phyloP scores from a whole-genome alignment of 2,888 invertebrate genomes.

The Anodontia alba region DNA sequence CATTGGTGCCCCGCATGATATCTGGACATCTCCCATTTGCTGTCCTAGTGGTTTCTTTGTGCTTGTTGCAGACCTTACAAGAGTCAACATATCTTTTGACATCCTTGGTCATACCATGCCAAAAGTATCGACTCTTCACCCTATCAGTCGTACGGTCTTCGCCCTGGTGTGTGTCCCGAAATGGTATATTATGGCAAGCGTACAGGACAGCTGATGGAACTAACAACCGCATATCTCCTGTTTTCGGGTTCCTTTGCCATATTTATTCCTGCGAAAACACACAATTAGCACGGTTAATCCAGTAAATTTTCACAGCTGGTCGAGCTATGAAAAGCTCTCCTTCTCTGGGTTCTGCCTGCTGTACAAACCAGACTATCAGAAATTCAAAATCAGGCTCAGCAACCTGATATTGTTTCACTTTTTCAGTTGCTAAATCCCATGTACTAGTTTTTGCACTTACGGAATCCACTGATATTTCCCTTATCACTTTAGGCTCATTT shows the following conservation, averaged over 20 bases:
- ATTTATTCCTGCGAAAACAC: background rate
- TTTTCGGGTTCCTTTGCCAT: background rate
- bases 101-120: too few species aligned
- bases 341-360: background rate
- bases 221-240: too few species aligned
- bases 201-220: background rate
- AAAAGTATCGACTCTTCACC: background rate
- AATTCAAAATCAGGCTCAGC: too few species aligned
- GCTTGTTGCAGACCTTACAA: too few species aligned
- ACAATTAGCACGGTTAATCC: background rate
- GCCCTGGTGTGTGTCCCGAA: background rate
- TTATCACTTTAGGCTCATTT: too few species aligned
- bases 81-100: too few species aligned
- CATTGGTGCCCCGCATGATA: constrained; percentile 1
- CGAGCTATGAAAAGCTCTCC: background rate
- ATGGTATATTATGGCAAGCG: background rate
- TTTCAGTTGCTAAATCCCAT: too few species aligned
- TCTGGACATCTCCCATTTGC: background rate
- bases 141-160: background rate
- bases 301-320: background rate
- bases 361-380: too few species aligned
- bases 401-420: too few species aligned
- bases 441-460: too few species aligned
- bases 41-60: too few species aligned
- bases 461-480: too few species aligned